phyloP scores from a whole-genome alignment of 2,888 invertebrate species.

The Cremastinae sp. region DNA sequence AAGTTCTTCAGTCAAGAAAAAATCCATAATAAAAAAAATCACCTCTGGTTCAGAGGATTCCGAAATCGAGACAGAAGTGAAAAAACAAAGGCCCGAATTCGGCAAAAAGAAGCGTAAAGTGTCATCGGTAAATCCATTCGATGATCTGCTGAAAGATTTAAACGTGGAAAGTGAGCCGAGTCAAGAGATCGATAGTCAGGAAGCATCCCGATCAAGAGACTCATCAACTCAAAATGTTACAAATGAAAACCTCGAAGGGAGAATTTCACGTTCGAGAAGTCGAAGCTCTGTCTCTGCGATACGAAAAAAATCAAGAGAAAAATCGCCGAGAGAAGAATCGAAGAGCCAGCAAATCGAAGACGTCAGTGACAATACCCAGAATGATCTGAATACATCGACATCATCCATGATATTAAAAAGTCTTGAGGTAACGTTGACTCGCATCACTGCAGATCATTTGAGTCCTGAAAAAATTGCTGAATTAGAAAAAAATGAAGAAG shows the following conservation, averaged over 20 bases:
- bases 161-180: neutral
- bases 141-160: constrained; percentile 19
- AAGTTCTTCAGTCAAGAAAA: constrained; percentile 19
- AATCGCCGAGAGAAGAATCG: neutral
- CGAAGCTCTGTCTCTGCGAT: neutral
- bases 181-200: neutral
- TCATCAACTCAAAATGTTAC: neutral
- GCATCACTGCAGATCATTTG: constrained; percentile 2
- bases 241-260: neutral
- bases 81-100: neutral
- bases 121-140: constrained; percentile 46
- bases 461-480: neutral
- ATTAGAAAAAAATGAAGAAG: neutral
- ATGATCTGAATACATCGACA: neutral
- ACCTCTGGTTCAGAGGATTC: constrained; percentile 42
- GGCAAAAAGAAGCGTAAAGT: constrained; percentile 7
- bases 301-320: neutral
- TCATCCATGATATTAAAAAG: neutral
- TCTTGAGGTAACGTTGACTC: neutral
- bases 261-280: neutral
- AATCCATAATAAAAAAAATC: constrained; percentile 17
- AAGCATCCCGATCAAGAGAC: neutral
- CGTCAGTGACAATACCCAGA: constrained; percentile 24
- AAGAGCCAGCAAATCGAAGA: constrained; percentile 15
- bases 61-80: constrained; percentile 3